Evolutionary conservation across 2,113 vertebrate genomes (phyloP), one percentile per base, ranked within the genome.

Genomic region (Ardeotis arabs): DNA sequence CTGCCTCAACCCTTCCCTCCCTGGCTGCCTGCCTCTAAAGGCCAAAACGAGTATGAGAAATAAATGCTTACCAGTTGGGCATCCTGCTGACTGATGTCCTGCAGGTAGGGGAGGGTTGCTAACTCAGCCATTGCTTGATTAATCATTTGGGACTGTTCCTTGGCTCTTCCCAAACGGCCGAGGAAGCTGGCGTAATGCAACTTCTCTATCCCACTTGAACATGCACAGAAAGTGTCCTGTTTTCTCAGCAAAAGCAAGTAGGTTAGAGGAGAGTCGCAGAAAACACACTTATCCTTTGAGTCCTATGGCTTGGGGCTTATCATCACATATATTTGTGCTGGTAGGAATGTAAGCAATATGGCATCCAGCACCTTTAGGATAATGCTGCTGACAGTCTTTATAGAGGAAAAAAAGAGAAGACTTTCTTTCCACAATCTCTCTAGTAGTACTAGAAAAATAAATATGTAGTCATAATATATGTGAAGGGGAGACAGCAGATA

Each of bases 101-200:
- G 98, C 19, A 96, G 98, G 93, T 98, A 98, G 86, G 98, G 98
- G 45, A 98, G n/a, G 52, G 98, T 97, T 8, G 95, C 97, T 78
- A 98, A 97, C 93, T 98, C 98, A 39, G 98, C 98, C 97, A 98
- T 97, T 0, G 76, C 98, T 95, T 98, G 98, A 95, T 98, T 97
- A 94, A 98, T 97, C 94, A 93, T 96, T 69, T 97, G 98, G 82
- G 97, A 77, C 80, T 98, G 95, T 76, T 98, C 98, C 70, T 97
- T 92, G 22, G 93, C 91, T 73, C 96, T 96, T 73, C 97, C 97
- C 95, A 98, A 91, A 73, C 7, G 78, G 79, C 97, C 93, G 44
- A 98, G 98, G 85, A 97, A 92, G 92, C 96, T 97, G 85, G 97
- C 97, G 2, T 98, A 98, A 45, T 98, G 98, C 94, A 98, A 58